These are phyloP conservation scores for Eunapius fragilis DNA, from an alignment of 37 sponge, comb jelly and placozoan genomes.

Conservation along the genomic window DNA sequence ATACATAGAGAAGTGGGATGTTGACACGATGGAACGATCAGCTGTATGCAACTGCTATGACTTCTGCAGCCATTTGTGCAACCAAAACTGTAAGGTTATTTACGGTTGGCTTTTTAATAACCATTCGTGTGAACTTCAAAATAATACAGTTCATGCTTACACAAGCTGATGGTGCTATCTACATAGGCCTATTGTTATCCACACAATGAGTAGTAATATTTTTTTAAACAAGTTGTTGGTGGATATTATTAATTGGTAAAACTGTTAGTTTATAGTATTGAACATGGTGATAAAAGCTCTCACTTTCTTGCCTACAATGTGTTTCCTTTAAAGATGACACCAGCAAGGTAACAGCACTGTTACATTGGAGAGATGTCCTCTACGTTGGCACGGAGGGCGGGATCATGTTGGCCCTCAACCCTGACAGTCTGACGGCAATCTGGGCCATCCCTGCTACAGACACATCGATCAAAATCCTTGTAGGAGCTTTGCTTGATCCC, in stretches of 20 bases:
- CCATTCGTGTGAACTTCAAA: too few species aligned
- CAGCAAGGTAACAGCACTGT: slow-evolving; percentile 34
- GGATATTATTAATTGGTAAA: too few species aligned
- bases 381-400: slow-evolving; percentile 53
- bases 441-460: not conserved
- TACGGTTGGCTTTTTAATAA: not conserved
- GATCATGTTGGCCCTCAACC: slow-evolving; percentile 26
- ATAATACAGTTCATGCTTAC: too few species aligned
- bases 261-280: too few species aligned
- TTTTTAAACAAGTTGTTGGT: too few species aligned
- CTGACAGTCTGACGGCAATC: not conserved
- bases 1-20: slow-evolving; percentile 23
- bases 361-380: slow-evolving; percentile 13
- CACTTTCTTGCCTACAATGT: not conserved
- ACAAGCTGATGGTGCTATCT: too few species aligned
- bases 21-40: not conserved
- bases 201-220: too few species aligned
- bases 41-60: slow-evolving; percentile 1
- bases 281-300: too few species aligned
- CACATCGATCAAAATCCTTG: not conserved
- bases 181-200: too few species aligned
- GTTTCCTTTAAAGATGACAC: not conserved
- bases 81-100: slow-evolving; percentile 8
- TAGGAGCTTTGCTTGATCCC: not conserved
- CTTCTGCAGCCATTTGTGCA: slow-evolving; percentile 11